Percentiles rank a stretch among this genome's conserved stretches.
Evolutionary conservation across 2,797 vertebrate species (phyloP).

Genomic region (Arnoldichthys spilopterus): DNA sequence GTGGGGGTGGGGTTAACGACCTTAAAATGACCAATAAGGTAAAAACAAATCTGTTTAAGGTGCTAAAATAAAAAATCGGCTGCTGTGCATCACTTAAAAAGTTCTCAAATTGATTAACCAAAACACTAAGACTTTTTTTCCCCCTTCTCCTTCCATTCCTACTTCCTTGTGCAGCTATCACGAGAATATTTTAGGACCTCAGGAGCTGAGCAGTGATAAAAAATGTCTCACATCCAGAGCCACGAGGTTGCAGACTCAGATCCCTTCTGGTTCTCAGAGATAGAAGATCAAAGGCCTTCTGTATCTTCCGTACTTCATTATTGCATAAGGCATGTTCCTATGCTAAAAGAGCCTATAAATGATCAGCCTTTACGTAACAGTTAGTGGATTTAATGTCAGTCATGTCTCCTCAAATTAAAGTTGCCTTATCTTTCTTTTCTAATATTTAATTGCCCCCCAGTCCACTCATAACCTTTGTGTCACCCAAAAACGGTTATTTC

Average conservation of each 20-base stretch:
- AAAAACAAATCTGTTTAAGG: background rate
- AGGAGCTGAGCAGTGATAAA: background rate
- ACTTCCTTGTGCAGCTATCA: background rate
- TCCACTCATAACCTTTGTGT: no score
- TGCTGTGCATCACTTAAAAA: background rate
- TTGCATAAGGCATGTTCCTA: background rate
- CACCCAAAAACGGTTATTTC: no score
- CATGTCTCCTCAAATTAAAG: no score
- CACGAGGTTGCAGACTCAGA: background rate
- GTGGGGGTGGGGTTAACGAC: constrained; percentile 21
- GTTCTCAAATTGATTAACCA: no score
- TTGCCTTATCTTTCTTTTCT: background rate
- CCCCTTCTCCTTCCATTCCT: no score
- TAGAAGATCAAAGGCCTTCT: background rate
- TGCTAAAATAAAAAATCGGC: background rate
- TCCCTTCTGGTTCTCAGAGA: background rate
- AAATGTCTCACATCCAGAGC: background rate
- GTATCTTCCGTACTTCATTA: background rate
- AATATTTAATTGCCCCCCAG: background rate
- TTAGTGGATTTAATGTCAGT: background rate
- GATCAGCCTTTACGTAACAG: background rate
- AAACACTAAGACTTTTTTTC: background rate
- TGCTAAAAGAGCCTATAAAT: background rate
- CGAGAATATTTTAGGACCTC: background rate
- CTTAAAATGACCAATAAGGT: constrained; percentile 9